Conservation (phyloP, 2,888 invertebrate species). For the Lobophora halterata region DNA sequence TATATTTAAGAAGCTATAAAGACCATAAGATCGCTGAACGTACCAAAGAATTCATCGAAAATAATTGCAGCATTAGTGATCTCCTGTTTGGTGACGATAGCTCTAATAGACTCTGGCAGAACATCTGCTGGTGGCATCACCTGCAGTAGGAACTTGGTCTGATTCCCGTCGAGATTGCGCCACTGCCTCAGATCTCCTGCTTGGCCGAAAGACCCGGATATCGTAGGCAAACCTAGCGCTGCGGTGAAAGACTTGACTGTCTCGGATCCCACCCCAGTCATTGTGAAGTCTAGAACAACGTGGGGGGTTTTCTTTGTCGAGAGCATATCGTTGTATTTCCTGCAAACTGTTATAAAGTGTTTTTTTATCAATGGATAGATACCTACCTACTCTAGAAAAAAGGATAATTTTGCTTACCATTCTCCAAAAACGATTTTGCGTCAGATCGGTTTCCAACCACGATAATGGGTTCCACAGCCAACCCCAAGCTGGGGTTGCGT, state of each 20-base stretch:
- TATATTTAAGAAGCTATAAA: not conserved
- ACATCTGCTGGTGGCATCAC: slow-evolving; percentile 92
- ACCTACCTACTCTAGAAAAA: not conserved
- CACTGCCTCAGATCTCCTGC: slow-evolving; percentile 91
- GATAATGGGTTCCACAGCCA: slow-evolving; percentile 82
- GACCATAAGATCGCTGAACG: slow-evolving; percentile 33
- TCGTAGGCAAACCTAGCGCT: slow-evolving; percentile 89
- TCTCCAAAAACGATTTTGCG: slow-evolving; percentile 85
- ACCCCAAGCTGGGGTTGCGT: slow-evolving; percentile 84
- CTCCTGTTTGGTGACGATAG: slow-evolving; percentile 90
- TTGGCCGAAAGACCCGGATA: slow-evolving; percentile 92
- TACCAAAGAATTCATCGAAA: slow-evolving; percentile 93
- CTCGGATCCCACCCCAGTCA: slow-evolving; percentile 90
- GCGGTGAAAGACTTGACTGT: slow-evolving; percentile 91
- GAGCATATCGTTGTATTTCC: slow-evolving; percentile 84
- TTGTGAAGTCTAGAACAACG: slow-evolving; percentile 90
- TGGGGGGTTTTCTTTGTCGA: slow-evolving; percentile 86
- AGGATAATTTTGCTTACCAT: slow-evolving; percentile 76
- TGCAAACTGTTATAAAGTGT: slow-evolving; percentile 74
- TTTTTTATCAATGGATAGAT: too few species aligned
- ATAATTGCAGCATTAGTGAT: slow-evolving; percentile 95
- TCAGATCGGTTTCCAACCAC: slow-evolving; percentile 87
- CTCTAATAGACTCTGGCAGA: slow-evolving; percentile 90
- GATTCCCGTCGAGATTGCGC: slow-evolving; percentile 85
- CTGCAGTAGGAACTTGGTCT: slow-evolving; percentile 89